Conservation (phyloP, 2,797 vertebrate species). For the Pangasius krempfi region DNA sequence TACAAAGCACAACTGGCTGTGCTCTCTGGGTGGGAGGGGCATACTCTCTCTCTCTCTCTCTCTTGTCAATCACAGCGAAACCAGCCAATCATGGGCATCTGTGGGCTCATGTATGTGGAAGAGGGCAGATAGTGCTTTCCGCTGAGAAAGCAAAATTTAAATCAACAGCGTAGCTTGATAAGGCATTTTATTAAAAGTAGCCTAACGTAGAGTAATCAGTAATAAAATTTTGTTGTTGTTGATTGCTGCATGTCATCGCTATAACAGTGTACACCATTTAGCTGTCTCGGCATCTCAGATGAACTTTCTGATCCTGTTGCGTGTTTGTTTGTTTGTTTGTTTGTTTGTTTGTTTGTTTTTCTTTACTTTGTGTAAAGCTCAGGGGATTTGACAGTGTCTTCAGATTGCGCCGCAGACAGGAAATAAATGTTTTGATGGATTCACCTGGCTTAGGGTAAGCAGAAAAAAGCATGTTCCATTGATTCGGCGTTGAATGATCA, state of each 20-base stretch:
- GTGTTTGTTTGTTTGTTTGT: not conserved
- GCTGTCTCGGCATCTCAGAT: not conserved
- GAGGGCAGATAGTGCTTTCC: not conserved
- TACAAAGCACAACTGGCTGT: not conserved
- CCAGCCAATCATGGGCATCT: not conserved
- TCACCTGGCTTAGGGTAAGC: not conserved
- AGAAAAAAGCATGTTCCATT: conserved; percentile 8
- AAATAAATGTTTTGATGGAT: conserved; percentile 16
- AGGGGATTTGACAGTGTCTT: not conserved
- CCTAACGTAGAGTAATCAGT: not conserved
- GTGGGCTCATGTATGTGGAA: not conserved
- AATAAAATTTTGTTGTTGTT: not conserved
- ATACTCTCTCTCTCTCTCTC: not conserved
- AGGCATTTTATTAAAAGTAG: not conserved
- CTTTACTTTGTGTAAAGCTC: not conserved
- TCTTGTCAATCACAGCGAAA: not conserved
- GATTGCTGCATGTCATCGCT: not conserved
- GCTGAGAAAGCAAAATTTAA: not conserved
- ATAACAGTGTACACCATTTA: not conserved
- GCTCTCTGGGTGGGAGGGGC: not conserved
- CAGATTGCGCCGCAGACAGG: not conserved
- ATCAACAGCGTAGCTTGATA: not conserved
- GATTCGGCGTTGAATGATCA: conserved; percentile 15
- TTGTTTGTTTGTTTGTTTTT: not conserved
- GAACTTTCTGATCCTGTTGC: not conserved